Evolutionary conservation across 2,113 vertebrate species (phyloP).

Genomic region (Clarias macrocephalus): DNA sequence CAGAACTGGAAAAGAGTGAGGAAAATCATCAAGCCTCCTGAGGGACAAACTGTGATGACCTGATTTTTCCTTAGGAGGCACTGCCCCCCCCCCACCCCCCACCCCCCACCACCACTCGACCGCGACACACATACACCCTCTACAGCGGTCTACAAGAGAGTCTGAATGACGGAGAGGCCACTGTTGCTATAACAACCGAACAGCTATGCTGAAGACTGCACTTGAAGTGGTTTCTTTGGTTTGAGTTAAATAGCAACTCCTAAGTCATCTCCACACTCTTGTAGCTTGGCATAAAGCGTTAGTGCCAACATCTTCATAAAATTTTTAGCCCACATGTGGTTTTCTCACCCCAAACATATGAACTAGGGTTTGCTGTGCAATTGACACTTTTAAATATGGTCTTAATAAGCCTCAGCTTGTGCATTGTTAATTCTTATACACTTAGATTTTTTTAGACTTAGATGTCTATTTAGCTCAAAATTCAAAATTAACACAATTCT

Average conservation of each 20-base stretch:
- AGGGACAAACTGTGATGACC: constrained; percentile 46
- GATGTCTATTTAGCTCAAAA: neutral
- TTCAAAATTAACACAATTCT: neutral
- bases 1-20: neutral
- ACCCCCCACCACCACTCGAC: neutral
- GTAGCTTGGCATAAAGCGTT: constrained; percentile 18
- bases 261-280: constrained; percentile 1
- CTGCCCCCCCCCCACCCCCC: neutral
- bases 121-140: neutral
- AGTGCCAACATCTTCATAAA: neutral
- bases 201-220: constrained; percentile 45
- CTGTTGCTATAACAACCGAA: constrained; percentile 53
- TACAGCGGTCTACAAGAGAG: constrained; percentile 37
- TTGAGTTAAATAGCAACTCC: constrained; percentile 36
- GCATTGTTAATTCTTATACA: neutral
- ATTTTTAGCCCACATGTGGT: neutral
- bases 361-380: neutral
- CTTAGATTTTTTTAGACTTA: neutral
- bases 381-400: neutral
- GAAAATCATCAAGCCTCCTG: constrained; percentile 8
- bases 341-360: neutral
- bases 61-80: constrained; percentile 50
- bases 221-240: constrained; percentile 53
- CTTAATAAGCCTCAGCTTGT: neutral
- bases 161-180: constrained; percentile 46